Evolutionary conservation across 1,140 invertebrate species (phyloP).

Genomic region (Parapsyche elsis): DNA sequence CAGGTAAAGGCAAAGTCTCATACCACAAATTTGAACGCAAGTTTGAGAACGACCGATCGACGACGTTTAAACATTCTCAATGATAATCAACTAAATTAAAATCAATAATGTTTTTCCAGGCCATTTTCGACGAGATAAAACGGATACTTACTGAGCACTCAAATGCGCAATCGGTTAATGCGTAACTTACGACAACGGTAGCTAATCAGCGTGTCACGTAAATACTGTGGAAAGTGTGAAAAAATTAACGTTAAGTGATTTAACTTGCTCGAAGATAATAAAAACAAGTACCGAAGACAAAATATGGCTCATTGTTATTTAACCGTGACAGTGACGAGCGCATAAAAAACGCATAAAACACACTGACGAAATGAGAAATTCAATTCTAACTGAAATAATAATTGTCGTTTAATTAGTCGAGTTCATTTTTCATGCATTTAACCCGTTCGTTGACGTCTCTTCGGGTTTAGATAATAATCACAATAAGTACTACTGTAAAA

Average conservation of each 20-base stretch:
- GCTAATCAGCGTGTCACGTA: slow-evolving; percentile 29
- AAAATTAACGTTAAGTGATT: slow-evolving; percentile 38
- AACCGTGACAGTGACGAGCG: not conserved
- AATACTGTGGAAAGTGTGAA: slow-evolving; percentile 30
- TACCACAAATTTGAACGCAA: not conserved
- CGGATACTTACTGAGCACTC: not conserved
- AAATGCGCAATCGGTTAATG: not conserved
- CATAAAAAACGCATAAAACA: too few relatives aligned
- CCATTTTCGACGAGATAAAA: not conserved
- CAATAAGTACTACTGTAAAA: slow-evolving; percentile 10
- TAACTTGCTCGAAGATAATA: not conserved
- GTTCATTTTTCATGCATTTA: slow-evolving; percentile 16
- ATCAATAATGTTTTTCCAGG: not conserved
- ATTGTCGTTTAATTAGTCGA: not conserved
- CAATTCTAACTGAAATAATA: too few relatives aligned
- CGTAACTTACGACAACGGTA: slow-evolving; percentile 4
- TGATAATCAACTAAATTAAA: too few relatives aligned
- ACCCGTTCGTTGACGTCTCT: slow-evolving; percentile 6
- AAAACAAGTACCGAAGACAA: not conserved
- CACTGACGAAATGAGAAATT: too few relatives aligned
- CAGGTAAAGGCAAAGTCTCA: slow-evolving; percentile 32
- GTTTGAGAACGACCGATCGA: too few relatives aligned
- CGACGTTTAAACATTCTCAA: not conserved
- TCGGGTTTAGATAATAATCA: not conserved
- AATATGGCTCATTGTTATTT: slow-evolving; percentile 34